Evolutionary conservation across 2,888 invertebrate species (phyloP).

Genomic region (Aplocera efformata): DNA sequence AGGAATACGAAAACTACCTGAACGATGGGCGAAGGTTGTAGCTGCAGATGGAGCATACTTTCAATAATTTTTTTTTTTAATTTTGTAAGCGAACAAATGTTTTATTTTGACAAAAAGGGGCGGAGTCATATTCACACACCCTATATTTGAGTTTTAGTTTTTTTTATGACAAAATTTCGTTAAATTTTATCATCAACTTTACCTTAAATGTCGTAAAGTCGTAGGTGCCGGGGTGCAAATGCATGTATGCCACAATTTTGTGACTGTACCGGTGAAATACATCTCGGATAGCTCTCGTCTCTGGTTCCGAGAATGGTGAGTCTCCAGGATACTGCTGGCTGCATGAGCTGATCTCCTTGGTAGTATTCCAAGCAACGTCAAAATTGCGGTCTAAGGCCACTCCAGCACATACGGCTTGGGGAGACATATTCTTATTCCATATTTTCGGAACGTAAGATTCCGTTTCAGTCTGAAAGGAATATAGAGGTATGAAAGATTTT

Average conservation of each 20-base stretch:
- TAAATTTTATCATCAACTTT: background rate
- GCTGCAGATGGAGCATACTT: too few relatives aligned
- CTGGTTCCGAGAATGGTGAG: slow-evolving; percentile 56
- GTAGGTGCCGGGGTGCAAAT: slow-evolving; percentile 54
- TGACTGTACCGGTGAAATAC: slow-evolving; percentile 57
- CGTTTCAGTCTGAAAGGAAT: too few relatives aligned
- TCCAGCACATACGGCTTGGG: slow-evolving; percentile 54
- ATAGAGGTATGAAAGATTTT: too few relatives aligned
- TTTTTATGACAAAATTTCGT: too few relatives aligned
- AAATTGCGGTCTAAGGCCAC: slow-evolving; percentile 65
- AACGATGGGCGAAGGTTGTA: too few relatives aligned
- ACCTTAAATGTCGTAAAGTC: slow-evolving; percentile 42
- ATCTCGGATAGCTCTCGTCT: slow-evolving; percentile 52
- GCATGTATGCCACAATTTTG: slow-evolving; percentile 57
- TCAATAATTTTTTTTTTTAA: too few relatives aligned
- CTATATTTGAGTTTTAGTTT: too few relatives aligned
- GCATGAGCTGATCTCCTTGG: slow-evolving; percentile 42
- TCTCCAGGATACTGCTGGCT: slow-evolving; percentile 56
- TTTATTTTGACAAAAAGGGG: too few relatives aligned
- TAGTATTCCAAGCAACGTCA: slow-evolving; percentile 54
- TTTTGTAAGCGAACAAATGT: too few relatives aligned
- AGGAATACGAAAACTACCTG: too few relatives aligned
- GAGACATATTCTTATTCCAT: slow-evolving; percentile 55
- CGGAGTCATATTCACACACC: too few relatives aligned
- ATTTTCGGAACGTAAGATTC: too few relatives aligned